phyloP scores from a whole-genome alignment of 2,113 vertebrate genomes.

The Gopherus flavomarginatus region DNA sequence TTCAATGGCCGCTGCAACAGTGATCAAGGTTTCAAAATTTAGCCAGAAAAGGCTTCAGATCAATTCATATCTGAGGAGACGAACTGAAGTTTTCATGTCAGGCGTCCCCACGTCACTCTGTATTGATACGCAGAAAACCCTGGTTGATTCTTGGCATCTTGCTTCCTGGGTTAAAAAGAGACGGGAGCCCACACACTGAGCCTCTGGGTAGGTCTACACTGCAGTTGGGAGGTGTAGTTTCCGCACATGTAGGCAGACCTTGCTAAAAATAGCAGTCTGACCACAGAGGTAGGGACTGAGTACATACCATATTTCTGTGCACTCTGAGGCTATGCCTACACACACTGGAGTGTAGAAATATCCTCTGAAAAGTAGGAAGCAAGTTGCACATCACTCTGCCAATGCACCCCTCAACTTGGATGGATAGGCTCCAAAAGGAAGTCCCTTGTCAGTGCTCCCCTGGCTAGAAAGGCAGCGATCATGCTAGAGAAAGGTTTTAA shows the following conservation, averaged over 20 bases:
- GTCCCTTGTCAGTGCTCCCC: background rate
- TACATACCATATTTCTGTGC: background rate
- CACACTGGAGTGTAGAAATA: background rate
- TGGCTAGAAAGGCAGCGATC: background rate
- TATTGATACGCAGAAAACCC: background rate
- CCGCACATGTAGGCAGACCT: background rate
- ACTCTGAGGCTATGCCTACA: background rate
- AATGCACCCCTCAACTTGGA: background rate
- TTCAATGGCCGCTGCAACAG: background rate
- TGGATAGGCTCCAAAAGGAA: background rate
- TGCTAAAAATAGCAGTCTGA: background rate
- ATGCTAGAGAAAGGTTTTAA: background rate
- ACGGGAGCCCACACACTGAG: accelerated
- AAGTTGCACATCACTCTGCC: background rate
- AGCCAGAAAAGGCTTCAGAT: background rate
- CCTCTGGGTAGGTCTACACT: background rate
- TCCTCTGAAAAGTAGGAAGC: background rate
- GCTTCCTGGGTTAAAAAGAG: background rate
- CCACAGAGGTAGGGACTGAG: background rate
- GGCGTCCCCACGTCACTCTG: background rate
- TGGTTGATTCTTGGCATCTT: background rate
- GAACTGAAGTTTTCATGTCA: background rate
- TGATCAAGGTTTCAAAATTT: background rate
- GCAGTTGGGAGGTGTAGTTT: background rate
- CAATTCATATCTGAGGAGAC: background rate